These are phyloP conservation scores for Triplophysa rosa DNA, from an alignment of 2,113 vertebrate species.

Conservation along the genomic window DNA sequence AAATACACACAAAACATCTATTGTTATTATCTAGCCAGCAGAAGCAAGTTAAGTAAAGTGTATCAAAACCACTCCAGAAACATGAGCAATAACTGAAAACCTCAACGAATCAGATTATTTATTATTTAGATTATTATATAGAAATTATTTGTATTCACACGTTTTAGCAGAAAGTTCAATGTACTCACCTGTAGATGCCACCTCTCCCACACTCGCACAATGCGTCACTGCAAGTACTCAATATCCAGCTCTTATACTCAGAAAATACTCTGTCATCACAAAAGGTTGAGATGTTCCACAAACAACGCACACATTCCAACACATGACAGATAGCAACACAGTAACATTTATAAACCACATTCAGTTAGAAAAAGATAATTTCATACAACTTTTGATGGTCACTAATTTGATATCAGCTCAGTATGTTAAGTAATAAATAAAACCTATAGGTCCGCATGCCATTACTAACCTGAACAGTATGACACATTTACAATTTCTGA, in stretches of 20 bases:
- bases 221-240: slow-evolving; percentile 14
- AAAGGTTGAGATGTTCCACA: slow-evolving; percentile 20
- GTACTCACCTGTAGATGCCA: slow-evolving; percentile 51
- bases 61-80: not conserved
- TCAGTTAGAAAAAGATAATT: not conserved
- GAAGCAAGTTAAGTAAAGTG: not conserved
- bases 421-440: too few species aligned
- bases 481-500: too few species aligned
- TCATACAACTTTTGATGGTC: not conserved
- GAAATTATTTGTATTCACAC: not conserved
- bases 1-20: not conserved
- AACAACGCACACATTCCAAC: not conserved
- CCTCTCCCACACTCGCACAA: slow-evolving; percentile 22
- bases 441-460: too few species aligned
- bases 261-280: slow-evolving; percentile 38
- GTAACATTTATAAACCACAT: not conserved
- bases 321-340: not conserved
- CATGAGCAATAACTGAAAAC: not conserved
- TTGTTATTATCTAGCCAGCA: not conserved
- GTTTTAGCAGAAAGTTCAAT: not conserved
- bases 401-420: too few species aligned
- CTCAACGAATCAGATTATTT: not conserved
- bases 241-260: slow-evolving; percentile 49
- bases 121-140: not conserved
- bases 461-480: too few species aligned